Evolutionary conservation across 2,113 vertebrate species (phyloP).

Genomic region (Ovis aries): ARS-UI_Ramb_v3.0 NC_056055.1:137829001-137829500

Average conservation of each 20-base stretch:
- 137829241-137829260: not conserved
- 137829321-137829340: not conserved
- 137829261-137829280: not conserved
- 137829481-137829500: not conserved
- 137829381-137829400: not conserved
- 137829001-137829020: not conserved
- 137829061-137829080: not conserved
- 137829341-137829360: not conserved
- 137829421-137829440: not conserved
- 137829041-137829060: constrained; percentile 21
- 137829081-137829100: not conserved
- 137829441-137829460: not conserved
- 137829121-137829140: not conserved
- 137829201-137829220: not conserved
- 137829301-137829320: fast-evolving
- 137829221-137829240: not conserved
- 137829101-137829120: not conserved
- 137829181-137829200: not conserved
- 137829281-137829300: fast-evolving
- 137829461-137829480: not conserved
- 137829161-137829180: not conserved
- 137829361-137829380: constrained; percentile 25
- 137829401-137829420: not conserved
- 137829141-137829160: not conserved
- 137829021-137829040: not conserved